Evolutionary conservation across 64 coral and sea anemone species (phyloP), one percentile per base, ranked within the genome.

Genomic region (Anthopleura sola): DNA sequence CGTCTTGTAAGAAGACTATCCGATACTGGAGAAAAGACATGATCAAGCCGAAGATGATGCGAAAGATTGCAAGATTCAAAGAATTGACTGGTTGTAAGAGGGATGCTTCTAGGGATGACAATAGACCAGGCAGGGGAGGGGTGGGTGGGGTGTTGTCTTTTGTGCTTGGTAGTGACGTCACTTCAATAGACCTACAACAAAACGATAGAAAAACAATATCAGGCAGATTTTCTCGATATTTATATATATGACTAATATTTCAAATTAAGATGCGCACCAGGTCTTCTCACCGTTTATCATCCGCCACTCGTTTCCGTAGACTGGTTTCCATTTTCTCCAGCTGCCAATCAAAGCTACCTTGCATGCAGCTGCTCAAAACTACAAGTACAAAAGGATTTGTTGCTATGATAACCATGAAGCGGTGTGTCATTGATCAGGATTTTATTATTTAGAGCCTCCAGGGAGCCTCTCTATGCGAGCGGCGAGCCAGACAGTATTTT

Each of bases 21-120:
- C 89, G 89, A 56, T 86, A 91, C 26, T 83, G 66, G 39, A 86
- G 84, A 80, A 80, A 91, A 1, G 83, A 75, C 89, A 91, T 91
- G 10, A 91, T 86, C n/a, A 91, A 86, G 3, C 89, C 89, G 29
- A 91, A 91, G 24, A 81, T 50, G 11, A 86, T 86, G 7, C 89
- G 69, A 31, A 91, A 91, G 37, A 91, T 57, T 2, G 75, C 84
- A 16, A 91, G 46, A 39, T 91, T 91, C 68, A 91, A 76, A 53
- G 74, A 55, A 39, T 86, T 91, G 2, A 66, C 23, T 9, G 84
- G 89, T 37, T 82, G 56, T 36, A 33, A 64, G 18, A 91, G 38
- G 29, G 21, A 58, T 17, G 82, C 3, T 3, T 83, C 82, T 2
- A 56, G 47, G 18, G 48, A 83, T 48, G 49, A 28, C 24, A 54